phyloP scores from a whole-genome alignment of 2,113 vertebrate species.

The Aptenodytes patagonicus region DNA sequence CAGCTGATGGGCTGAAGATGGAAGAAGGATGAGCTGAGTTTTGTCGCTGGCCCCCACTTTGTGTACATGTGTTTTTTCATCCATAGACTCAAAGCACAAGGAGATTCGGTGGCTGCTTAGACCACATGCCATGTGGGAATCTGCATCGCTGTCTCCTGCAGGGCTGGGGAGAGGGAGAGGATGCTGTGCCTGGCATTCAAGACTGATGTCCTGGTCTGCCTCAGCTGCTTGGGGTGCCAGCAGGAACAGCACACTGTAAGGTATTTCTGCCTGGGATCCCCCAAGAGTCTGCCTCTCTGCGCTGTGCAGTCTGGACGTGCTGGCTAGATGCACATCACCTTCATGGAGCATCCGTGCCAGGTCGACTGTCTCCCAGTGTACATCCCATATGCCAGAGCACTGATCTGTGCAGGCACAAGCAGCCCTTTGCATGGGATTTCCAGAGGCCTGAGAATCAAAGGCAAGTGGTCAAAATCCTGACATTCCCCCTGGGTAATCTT shows the following conservation, averaged over 20 bases:
- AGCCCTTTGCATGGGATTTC: neutral
- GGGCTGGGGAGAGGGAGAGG: neutral
- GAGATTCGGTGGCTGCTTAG: neutral
- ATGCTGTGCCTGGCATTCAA: neutral
- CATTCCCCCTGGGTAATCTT: neutral
- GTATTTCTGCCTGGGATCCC: neutral
- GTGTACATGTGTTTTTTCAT: neutral
- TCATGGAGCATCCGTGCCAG: neutral
- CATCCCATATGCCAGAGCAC: accelerated
- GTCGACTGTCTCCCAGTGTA: neutral
- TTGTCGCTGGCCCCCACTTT: neutral
- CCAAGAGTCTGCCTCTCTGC: neutral
- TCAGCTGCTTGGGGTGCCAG: neutral
- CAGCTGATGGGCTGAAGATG: neutral
- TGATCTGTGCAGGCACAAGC: neutral
- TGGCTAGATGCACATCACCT: neutral
- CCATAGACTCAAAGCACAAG: neutral
- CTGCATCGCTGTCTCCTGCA: neutral
- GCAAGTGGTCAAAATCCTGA: neutral
- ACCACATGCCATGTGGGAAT: neutral
- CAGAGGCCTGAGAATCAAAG: neutral
- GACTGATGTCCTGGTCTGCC: neutral
- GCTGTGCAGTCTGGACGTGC: neutral
- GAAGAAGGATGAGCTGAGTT: neutral
- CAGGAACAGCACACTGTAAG: neutral